Base-by-base conservation (phyloP, 2,888 invertebrate species). In the Caenorhabditis sp. region DNA sequence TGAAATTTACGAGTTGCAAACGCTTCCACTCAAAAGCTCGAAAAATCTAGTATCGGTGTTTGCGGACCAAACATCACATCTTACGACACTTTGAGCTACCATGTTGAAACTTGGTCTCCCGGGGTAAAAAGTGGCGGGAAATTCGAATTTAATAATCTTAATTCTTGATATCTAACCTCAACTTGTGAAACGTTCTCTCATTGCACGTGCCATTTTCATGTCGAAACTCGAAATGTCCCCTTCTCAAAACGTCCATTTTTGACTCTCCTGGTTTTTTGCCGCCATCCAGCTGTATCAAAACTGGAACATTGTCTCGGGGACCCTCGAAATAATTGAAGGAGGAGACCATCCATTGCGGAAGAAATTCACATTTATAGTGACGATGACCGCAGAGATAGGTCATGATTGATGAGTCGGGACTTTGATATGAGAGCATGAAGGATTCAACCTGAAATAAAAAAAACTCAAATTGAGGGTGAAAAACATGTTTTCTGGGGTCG, bases 301-400 rank as follows among this genome's bases (percentile, higher is more conserved):
- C 56, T 5, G 82, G 76, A 14, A 63, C 47, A 26, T 49, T 44
- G 4, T 58, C 49, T 5, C 82, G 49, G 6, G 75, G 56, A 0
- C 82, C 76, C 22, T 49, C 61, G 44, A 82, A 82, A 41, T 64
- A 82, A 44, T 82, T 66, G 38, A 70, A 82, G 0, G 75, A 76
- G 35, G 82, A 82, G 16, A 64, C 56, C 26, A 82, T 64, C 63
- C 56, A 70, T 47, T 58, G 79, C 0, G 79, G 79, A 0, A 79
- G 70, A 16, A 70, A 70, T 19, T 54, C 31, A 22, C 79, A 79
- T 56, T 70, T 63, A 63, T 79, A 79, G 2, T 79, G 41, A 8
- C 63, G 47, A 56, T 79, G 79, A 0, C 79, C 79, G 49, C 79
- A 79, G 0, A 79, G 31, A 35, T 79, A 79, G 19, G 70, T 35